Percentiles rank a stretch among this genome's conserved stretches.
Conservation (phyloP, 2,888 invertebrate species). For the Theristus sp. region DNA sequence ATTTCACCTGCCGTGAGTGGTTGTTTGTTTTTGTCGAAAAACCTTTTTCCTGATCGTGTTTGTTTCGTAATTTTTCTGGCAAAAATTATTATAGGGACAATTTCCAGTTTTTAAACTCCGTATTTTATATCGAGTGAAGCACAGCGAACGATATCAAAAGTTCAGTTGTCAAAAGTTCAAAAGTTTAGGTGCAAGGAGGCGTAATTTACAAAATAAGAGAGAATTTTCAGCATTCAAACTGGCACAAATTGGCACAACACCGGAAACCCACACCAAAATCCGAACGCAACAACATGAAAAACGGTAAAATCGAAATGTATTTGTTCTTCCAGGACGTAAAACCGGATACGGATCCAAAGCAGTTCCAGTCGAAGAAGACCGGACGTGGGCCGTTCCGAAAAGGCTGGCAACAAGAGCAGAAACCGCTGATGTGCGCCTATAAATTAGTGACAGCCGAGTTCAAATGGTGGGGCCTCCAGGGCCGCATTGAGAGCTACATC, state of each 20-base stretch:
- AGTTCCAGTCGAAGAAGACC: slow-evolving; percentile 74
- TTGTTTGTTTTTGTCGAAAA: not conserved
- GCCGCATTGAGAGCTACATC: slow-evolving; percentile 76
- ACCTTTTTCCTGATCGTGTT: not conserved
- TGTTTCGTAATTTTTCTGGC: not conserved
- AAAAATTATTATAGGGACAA: not conserved
- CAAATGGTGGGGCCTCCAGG: slow-evolving; percentile 91
- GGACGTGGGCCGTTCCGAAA: slow-evolving; percentile 65
- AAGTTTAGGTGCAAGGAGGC: too few species aligned
- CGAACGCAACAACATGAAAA: too few species aligned
- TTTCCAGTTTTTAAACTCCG: too few species aligned
- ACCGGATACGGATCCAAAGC: slow-evolving; percentile 60
- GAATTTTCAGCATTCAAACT: too few species aligned
- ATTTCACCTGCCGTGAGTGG: slow-evolving; percentile 4
- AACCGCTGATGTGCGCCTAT: slow-evolving; percentile 92
- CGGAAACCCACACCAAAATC: too few species aligned
- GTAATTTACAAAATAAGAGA: too few species aligned
- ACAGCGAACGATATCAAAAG: too few species aligned
- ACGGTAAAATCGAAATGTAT: not conserved
- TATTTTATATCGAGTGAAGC: too few species aligned
- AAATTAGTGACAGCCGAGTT: slow-evolving; percentile 91
- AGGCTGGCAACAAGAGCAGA: slow-evolving; percentile 38
- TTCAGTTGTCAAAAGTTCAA: too few species aligned
- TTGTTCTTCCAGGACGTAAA: slow-evolving; percentile 56
- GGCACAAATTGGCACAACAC: too few species aligned